Evolutionary conservation across 2,797 vertebrate species (phyloP).

Genomic region (Chaetophractus vellerosus): DNA sequence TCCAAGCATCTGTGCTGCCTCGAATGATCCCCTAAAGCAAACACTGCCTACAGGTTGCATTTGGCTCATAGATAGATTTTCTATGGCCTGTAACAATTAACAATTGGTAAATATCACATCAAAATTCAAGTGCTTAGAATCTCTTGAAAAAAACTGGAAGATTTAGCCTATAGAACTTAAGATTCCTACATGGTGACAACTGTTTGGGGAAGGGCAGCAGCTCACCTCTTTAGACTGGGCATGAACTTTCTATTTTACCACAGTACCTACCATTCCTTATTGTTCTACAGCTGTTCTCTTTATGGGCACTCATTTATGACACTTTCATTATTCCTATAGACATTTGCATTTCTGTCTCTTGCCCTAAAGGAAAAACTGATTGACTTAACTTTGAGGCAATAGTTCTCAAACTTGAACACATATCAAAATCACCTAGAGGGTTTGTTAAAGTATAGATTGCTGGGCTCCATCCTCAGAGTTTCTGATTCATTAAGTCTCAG

Average conservation of each 20-base stretch:
- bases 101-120: constrained; percentile 1
- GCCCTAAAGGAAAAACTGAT: background rate
- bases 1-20: background rate
- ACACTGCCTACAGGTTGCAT: background rate
- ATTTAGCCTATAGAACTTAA: background rate
- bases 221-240: background rate
- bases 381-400: constrained; percentile 3
- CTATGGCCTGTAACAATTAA: background rate
- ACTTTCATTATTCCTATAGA: background rate
- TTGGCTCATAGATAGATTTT: background rate
- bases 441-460: background rate
- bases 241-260: background rate
- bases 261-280: background rate
- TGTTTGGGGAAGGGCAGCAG: background rate
- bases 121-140: constrained; percentile 14
- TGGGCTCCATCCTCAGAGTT: background rate
- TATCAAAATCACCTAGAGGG: background rate
- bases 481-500: background rate
- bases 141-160: constrained; percentile 22
- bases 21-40: background rate
- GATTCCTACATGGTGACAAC: background rate
- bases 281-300: constrained; percentile 18
- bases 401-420: background rate
- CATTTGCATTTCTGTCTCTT: background rate
- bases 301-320: background rate